Evolutionary conservation across 1,140 invertebrate species (phyloP).

Genomic region (Drosophila lacertosa): DNA sequence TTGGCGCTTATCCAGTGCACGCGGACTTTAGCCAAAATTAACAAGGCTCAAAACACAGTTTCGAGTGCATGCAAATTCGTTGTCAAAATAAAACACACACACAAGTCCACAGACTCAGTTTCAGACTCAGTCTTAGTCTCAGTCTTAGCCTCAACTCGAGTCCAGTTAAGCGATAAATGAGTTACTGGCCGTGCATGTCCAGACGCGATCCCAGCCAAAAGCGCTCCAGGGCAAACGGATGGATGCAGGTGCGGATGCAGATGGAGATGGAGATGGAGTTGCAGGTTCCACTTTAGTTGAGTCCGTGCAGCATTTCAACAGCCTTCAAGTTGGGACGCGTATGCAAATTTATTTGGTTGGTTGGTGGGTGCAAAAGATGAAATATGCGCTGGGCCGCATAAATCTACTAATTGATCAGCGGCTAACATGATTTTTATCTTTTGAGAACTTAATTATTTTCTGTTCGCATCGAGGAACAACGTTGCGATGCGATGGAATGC

Average conservation of each 20-base stretch:
- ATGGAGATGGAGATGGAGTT: neutral
- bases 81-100: slow-evolving; percentile 69
- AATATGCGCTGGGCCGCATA: slow-evolving; percentile 69
- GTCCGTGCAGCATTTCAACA: slow-evolving; percentile 79
- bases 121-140: slow-evolving; percentile 4
- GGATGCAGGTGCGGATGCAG: slow-evolving; percentile 27
- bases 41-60: slow-evolving; percentile 82
- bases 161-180: slow-evolving; percentile 80
- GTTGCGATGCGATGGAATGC: slow-evolving; percentile 58
- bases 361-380: slow-evolving; percentile 60
- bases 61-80: slow-evolving; percentile 82
- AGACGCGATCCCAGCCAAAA: slow-evolving; percentile 44
- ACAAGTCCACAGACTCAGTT: neutral
- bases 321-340: slow-evolving; percentile 80
- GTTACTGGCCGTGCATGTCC: slow-evolving; percentile 73
- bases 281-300: slow-evolving; percentile 51
- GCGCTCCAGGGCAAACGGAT: slow-evolving; percentile 33
- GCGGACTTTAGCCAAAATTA: slow-evolving; percentile 77
- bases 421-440: slow-evolving; percentile 83
- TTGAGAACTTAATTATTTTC: slow-evolving; percentile 83
- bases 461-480: slow-evolving; percentile 55
- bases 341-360: slow-evolving; percentile 74
- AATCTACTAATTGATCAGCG: slow-evolving; percentile 82
- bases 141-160: neutral
- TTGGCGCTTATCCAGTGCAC: slow-evolving; percentile 50